Conservation (phyloP, 2,113 vertebrate species). For the Rhinolophus ferrumequinum region DNA sequence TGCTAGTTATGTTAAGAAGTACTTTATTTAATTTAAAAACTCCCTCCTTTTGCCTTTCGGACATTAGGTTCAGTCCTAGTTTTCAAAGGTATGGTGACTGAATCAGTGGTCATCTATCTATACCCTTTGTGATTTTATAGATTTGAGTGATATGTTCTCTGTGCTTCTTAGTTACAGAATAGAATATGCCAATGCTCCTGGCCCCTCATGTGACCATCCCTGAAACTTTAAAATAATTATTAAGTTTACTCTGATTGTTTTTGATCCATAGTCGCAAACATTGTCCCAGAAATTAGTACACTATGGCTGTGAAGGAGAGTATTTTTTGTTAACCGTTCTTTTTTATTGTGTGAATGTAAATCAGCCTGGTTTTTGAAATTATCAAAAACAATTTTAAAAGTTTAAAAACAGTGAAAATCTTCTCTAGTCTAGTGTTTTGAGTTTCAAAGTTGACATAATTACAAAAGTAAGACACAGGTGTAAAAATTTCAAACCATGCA, state of each 20-base stretch:
- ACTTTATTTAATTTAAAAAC: background rate
- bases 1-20: background rate
- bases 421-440: background rate
- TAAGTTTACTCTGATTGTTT: background rate
- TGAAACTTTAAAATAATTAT: background rate
- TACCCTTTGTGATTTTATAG: background rate
- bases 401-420: background rate
- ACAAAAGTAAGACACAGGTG: background rate
- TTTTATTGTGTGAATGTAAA: background rate
- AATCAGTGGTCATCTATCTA: background rate
- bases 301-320: background rate
- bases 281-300: background rate
- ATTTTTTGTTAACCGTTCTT: slow-evolving; percentile 10
- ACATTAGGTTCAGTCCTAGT: background rate
- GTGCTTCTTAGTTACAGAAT: background rate
- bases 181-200: background rate
- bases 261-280: background rate
- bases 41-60: background rate
- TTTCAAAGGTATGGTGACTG: background rate
- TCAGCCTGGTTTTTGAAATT: background rate
- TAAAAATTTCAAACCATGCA: background rate
- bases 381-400: background rate
- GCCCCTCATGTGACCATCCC: background rate
- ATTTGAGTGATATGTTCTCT: background rate
- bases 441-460: slow-evolving; percentile 30